Evolutionary conservation across 1,140 invertebrate genomes (phyloP).

Genomic region (Anoplolepis gracilipes): DNA sequence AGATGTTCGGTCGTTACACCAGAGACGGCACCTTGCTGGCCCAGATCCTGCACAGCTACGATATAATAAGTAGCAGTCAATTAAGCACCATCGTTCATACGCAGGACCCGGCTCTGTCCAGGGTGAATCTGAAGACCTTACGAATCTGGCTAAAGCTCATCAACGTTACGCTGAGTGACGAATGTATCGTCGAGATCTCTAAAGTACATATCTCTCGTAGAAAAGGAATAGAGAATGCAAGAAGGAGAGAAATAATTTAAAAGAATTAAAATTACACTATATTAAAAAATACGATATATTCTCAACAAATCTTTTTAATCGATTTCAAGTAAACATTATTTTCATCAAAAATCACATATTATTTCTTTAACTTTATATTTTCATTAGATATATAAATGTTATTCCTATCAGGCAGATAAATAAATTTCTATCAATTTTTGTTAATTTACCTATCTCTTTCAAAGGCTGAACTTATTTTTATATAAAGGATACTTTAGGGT

Average conservation of each 20-base stretch:
- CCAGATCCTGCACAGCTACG: slow-evolving; percentile 83
- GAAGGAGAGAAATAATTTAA: background rate
- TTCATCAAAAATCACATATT: background rate
- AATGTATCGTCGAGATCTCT: slow-evolving; percentile 85
- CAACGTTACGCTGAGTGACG: slow-evolving; percentile 84
- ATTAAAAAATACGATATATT: background rate
- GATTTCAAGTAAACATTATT: background rate
- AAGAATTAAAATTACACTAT: background rate
- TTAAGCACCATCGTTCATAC: slow-evolving; percentile 75
- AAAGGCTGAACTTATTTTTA: background rate
- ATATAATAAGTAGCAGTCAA: slow-evolving; percentile 82
- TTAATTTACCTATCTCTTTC: background rate
- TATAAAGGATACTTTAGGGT: slow-evolving; percentile 68
- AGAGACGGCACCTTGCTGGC: slow-evolving; percentile 83
- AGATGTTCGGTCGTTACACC: slow-evolving; percentile 77
- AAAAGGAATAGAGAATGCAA: background rate
- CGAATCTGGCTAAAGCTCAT: slow-evolving; percentile 85
- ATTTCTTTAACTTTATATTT: no score
- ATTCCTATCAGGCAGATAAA: background rate
- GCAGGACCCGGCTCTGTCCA: slow-evolving; percentile 82
- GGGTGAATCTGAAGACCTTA: slow-evolving; percentile 86
- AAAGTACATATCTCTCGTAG: slow-evolving; percentile 64
- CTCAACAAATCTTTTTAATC: background rate
- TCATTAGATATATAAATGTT: background rate
- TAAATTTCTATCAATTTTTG: background rate